A percentile compares a stretch with the other conserved stretches of the same genome.
phyloP scores from a whole-genome alignment of 2,113 vertebrate species.

The Percopsis transmontana region DNA sequence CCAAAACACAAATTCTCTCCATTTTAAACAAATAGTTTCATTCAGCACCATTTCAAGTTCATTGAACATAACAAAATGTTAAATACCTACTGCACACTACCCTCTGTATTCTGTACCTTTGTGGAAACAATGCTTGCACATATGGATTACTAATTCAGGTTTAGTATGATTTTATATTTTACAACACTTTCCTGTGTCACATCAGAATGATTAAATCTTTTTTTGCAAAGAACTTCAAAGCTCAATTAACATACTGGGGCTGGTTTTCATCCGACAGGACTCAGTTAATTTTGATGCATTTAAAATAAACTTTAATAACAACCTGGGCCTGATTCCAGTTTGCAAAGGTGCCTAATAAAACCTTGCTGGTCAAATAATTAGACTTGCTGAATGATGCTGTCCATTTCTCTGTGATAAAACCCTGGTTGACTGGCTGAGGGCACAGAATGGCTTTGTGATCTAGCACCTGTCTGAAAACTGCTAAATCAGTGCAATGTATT shows the following conservation, averaged over 20 bases:
- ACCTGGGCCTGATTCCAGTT: slow-evolving; percentile 35
- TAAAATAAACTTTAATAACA: slow-evolving; percentile 57
- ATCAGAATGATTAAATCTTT: slow-evolving; percentile 16
- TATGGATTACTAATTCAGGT: slow-evolving; percentile 19
- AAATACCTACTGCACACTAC: slow-evolving; percentile 14
- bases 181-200: slow-evolving; percentile 12
- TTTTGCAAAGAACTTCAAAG: slow-evolving; percentile 16
- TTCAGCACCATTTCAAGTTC: slow-evolving; percentile 2
- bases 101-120: not conserved
- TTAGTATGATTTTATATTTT: slow-evolving; percentile 18
- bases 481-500: slow-evolving; percentile 9
- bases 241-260: slow-evolving; percentile 38
- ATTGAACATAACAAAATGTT: slow-evolving; percentile 13
- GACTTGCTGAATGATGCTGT: slow-evolving; percentile 64
- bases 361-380: slow-evolving; percentile 57
- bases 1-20: no score
- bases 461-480: slow-evolving; percentile 5
- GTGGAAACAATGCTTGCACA: slow-evolving; percentile 6
- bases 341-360: slow-evolving; percentile 32
- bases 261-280: slow-evolving; percentile 40
- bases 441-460: slow-evolving; percentile 5
- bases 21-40: not conserved
- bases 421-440: slow-evolving; percentile 4
- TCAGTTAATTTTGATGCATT: slow-evolving; percentile 34
- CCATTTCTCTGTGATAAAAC: slow-evolving; percentile 51